Evolutionary conservation across 2,888 invertebrate species (phyloP).

Genomic region (Mythimna impura): DNA sequence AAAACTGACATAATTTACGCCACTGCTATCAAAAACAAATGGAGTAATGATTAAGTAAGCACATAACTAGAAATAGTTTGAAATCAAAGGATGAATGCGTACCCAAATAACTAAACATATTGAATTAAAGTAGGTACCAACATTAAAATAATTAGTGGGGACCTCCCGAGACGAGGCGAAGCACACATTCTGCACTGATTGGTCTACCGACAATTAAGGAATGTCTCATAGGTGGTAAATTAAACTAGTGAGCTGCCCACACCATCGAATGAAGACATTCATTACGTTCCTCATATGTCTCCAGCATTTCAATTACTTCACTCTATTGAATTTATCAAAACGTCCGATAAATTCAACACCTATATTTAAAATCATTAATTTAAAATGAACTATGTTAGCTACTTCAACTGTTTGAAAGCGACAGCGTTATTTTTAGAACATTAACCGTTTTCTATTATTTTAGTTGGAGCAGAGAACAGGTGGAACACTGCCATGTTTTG

Average conservation of each 20-base stretch:
- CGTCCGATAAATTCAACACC: neutral
- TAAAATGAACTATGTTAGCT: neutral
- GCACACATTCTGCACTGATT: conserved; percentile 30
- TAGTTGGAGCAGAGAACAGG: neutral
- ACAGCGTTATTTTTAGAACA: neutral
- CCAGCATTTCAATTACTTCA: conserved; percentile 19
- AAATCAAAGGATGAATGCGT: neutral
- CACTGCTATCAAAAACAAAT: too few species aligned
- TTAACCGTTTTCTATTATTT: neutral
- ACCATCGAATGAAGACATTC: conserved; percentile 27
- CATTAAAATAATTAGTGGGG: conserved; percentile 21
- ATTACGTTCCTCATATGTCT: conserved; percentile 1
- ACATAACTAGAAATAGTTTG: neutral
- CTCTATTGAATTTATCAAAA: neutral
- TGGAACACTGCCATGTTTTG: neutral
- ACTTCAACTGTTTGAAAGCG: neutral
- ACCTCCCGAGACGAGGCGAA: neutral
- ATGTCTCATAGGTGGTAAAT: conserved; percentile 35
- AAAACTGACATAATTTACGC: too few species aligned
- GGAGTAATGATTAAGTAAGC: too few species aligned
- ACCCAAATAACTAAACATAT: neutral
- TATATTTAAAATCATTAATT: neutral
- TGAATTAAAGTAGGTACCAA: neutral
- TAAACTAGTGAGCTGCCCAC: conserved; percentile 30
- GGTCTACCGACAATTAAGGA: conserved; percentile 31